These are phyloP conservation scores for Lordiphosa clarofinis DNA, from an alignment of 1,140 invertebrate species.

Conservation along the genomic window DNA sequence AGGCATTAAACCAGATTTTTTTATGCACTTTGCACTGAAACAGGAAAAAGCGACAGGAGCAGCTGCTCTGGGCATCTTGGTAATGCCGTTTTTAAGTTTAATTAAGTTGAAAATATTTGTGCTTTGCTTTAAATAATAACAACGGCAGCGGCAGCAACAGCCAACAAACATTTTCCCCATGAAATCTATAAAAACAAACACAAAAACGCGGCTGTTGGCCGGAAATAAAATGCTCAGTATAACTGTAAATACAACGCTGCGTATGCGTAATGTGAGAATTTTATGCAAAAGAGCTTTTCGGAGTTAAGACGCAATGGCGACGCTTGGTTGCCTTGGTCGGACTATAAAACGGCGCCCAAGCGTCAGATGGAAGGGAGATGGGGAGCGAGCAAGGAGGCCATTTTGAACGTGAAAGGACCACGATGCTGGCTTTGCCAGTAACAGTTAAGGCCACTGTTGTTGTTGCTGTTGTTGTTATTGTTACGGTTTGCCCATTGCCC, in stretches of 20 bases:
- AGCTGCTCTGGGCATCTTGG: slow-evolving; percentile 19
- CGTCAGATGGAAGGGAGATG: neutral
- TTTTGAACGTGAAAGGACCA: slow-evolving; percentile 36
- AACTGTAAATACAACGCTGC: slow-evolving; percentile 73
- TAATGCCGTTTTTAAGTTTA: slow-evolving; percentile 60
- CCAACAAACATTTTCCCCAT: slow-evolving; percentile 31
- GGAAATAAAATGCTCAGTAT: slow-evolving; percentile 68
- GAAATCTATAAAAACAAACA: slow-evolving; percentile 73
- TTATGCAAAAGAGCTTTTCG: slow-evolving; percentile 66
- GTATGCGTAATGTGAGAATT: slow-evolving; percentile 75
- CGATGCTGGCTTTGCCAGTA: slow-evolving; percentile 28
- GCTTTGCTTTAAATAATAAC: slow-evolving; percentile 70
- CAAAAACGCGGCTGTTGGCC: slow-evolving; percentile 38
- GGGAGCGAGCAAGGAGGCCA: neutral
- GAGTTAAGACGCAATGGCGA: slow-evolving; percentile 30
- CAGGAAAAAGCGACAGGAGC: neutral
- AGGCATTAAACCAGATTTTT: slow-evolving; percentile 66
- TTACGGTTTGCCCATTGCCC: slow-evolving; percentile 16
- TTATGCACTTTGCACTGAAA: slow-evolving; percentile 70
- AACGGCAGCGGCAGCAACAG: slow-evolving; percentile 23
- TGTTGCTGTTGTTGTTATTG: slow-evolving; percentile 21
- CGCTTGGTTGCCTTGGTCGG: slow-evolving; percentile 49
- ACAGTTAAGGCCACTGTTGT: slow-evolving; percentile 52
- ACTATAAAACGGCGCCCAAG: slow-evolving; percentile 65
- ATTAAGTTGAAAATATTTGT: slow-evolving; percentile 75